A percentile compares a stretch with the other conserved stretches of the same genome.
Evolutionary conservation across 1,140 invertebrate genomes (phyloP).

Genomic region (Drosophila micromelanica): DNA sequence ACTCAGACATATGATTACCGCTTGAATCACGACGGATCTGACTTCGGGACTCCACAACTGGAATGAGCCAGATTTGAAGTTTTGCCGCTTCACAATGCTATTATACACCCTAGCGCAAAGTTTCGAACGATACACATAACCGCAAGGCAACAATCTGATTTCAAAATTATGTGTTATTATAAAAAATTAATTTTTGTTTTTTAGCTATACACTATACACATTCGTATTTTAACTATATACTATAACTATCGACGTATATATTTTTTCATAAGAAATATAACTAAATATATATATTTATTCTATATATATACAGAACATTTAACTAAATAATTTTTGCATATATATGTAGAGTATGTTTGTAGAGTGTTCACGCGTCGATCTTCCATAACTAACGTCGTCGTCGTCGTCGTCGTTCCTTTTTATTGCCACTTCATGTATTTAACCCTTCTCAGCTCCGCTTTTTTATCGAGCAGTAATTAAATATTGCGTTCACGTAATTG

Average conservation of each 20-base stretch:
- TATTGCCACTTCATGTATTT: conserved; percentile 25
- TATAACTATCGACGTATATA: too few species aligned
- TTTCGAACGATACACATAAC: conserved; percentile 18
- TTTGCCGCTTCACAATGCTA: neutral
- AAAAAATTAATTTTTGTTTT: conserved; percentile 2
- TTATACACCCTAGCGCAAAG: conserved; percentile 25
- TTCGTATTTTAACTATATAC: too few species aligned
- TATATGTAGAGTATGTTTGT: neutral
- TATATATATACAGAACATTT: too few species aligned
- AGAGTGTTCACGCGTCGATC: conserved; percentile 8
- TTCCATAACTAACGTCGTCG: neutral
- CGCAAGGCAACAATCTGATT: conserved; percentile 22
- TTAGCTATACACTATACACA: conserved; percentile 8
- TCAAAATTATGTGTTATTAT: conserved; percentile 53
- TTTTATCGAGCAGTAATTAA: conserved; percentile 52
- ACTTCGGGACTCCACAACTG: neutral
- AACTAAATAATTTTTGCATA: too few species aligned
- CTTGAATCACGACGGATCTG: conserved; percentile 12
- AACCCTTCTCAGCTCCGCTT: conserved; percentile 18
- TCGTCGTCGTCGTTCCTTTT: neutral
- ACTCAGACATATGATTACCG: conserved; percentile 27
- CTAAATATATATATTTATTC: too few species aligned
- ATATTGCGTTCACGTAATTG: conserved; percentile 63
- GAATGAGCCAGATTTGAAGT: neutral
- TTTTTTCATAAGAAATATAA: too few species aligned